Conservation (phyloP, 2,888 invertebrate species). For the Chrysolina haemoptera region DNA sequence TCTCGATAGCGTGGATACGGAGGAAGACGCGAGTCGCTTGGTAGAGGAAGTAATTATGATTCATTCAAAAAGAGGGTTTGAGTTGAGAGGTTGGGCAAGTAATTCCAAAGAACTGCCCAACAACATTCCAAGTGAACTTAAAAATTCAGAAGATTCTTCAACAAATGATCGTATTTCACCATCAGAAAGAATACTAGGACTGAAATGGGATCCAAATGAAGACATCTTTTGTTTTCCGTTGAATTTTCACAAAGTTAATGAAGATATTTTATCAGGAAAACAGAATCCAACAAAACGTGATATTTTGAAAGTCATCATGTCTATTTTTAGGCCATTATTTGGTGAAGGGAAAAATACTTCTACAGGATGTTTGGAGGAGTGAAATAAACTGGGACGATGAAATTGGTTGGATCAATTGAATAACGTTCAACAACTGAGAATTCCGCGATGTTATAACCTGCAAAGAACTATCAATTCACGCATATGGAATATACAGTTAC, state of each 20-base stretch:
- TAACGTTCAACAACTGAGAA: neutral
- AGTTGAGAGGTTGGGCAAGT: neutral
- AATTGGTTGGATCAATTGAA: neutral
- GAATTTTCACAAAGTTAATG: neutral
- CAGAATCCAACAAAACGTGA: neutral
- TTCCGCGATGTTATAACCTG: neutral
- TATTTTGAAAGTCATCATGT: neutral
- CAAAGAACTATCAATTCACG: neutral
- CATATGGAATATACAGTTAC: neutral
- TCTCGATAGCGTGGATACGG: neutral
- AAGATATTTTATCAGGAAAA: neutral
- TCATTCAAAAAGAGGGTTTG: neutral
- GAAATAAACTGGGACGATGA: neutral
- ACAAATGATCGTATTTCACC: neutral
- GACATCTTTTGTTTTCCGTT: neutral
- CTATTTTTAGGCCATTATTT: neutral
- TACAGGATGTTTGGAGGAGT: neutral
- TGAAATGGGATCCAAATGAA: slow-evolving; percentile 10
- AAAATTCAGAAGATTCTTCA: neutral
- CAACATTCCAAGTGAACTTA: neutral
- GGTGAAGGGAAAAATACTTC: neutral
- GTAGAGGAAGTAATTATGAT: neutral
- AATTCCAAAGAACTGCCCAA: neutral
- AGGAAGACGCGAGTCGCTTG: neutral
- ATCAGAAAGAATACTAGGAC: neutral